phyloP scores from a whole-genome alignment of 2,888 invertebrate species.

The Scaptomyza polygonia region DNA sequence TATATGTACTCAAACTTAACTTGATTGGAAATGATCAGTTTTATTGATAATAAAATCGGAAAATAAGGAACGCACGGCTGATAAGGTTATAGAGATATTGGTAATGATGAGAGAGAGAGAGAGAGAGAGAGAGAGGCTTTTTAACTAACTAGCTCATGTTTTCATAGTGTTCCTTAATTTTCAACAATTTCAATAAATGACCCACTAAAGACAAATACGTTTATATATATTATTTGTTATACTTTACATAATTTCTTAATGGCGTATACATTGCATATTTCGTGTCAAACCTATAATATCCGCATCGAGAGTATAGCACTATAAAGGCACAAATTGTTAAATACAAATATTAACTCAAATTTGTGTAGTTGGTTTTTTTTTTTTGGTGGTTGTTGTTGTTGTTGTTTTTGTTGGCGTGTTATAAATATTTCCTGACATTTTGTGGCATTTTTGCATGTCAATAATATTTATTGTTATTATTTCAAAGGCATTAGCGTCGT shows the following conservation, averaged over 20 bases:
- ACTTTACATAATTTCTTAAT: not conserved
- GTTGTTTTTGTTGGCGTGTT: slow-evolving; percentile 35
- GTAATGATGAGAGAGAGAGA: too few species aligned
- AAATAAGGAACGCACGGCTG: too few species aligned
- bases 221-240: too few species aligned
- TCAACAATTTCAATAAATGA: too few species aligned
- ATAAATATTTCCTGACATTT: slow-evolving; percentile 70
- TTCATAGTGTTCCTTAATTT: too few species aligned
- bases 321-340: not conserved
- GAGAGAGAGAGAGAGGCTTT: too few species aligned
- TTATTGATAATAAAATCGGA: too few species aligned
- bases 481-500: slow-evolving; percentile 56
- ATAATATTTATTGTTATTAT: slow-evolving; percentile 74
- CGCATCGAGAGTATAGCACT: not conserved
- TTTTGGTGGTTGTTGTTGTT: not conserved
- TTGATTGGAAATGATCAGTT: too few species aligned
- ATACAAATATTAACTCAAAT: slow-evolving; percentile 53
- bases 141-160: too few species aligned
- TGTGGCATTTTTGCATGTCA: slow-evolving; percentile 70
- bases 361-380: slow-evolving; percentile 6
- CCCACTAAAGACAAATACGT: too few species aligned
- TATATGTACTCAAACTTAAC: too few species aligned
- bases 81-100: too few species aligned
- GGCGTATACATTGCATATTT: not conserved
- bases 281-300: not conserved